Evolutionary conservation across 2,113 vertebrate species (phyloP).

Genomic region (Elanus axillaris): DNA sequence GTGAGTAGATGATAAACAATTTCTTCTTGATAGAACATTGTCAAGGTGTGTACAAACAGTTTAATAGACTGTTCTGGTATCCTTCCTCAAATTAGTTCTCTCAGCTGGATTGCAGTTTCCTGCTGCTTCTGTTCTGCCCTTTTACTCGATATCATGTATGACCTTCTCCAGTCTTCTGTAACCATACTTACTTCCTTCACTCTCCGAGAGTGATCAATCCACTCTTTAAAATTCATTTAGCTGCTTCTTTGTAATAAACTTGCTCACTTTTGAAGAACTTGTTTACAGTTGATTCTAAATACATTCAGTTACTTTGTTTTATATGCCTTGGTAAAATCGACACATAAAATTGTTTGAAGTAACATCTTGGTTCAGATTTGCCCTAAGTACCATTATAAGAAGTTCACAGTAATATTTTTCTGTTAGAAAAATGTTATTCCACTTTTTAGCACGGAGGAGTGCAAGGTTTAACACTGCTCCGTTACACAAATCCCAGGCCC

Average conservation of each 20-base stretch:
- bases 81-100: background rate
- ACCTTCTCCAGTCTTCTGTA: background rate
- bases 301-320: background rate
- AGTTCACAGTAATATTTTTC: background rate
- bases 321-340: background rate
- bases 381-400: background rate
- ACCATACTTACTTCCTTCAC: background rate
- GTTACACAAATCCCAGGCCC: background rate
- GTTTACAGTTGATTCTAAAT: background rate
- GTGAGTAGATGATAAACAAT: background rate
- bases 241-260: background rate
- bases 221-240: background rate
- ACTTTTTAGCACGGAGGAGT: background rate
- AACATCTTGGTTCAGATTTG: rapidly evolving
- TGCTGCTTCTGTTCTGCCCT: background rate
- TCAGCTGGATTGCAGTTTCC: background rate
- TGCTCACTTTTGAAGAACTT: background rate
- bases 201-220: too few species aligned
- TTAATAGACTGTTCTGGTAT: background rate
- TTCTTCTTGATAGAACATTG: background rate
- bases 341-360: background rate
- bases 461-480: background rate
- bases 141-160: rapidly evolving
- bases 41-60: background rate
- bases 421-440: background rate